Evolutionary conservation across 1,140 invertebrate genomes (phyloP), one percentile per base, ranked within the genome.

Genomic region (Antheraea mylitta): DNA sequence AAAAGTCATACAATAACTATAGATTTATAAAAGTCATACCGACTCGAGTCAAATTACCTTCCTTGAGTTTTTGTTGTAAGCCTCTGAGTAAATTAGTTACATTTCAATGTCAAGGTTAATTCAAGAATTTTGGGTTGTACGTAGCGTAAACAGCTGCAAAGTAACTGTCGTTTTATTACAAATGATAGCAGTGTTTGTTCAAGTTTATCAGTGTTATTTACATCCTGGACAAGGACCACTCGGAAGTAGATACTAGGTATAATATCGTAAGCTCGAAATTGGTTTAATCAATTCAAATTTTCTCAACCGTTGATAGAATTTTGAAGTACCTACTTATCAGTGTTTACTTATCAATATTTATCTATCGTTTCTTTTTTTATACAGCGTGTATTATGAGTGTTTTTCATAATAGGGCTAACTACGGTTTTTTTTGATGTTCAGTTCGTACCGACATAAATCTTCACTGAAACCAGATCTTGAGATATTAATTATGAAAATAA

Each of bases 41-140:
- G 67, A 58, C 61, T 62, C 74, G 76, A 80, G 68, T 80, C 73
- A 82, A 70, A 77, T 68, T 77, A 70, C 65, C 58, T 68, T 64
- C 48, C 58, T 69, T 19, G 36, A 63, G 69, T 81, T 81, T 81
- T 81, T 79, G 66, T 72, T 67, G 62, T 66, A 66, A 36, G 58
- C 59, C 58, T 64, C 69, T 45, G 67, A 58, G 69, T 48, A 70
- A 75, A 78, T 78, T 75, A 71, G 45, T 81, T 69, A 66, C 67
- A 67, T 71, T 68, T 74, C 75, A 78, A 72, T 76, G 76, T 76
- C 79, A 79, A 81, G 79, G 81, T 70, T 70, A 45, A 3, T 36
- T 68, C 7, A 36, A 45, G 58, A 61, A 30, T 61, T 53, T 53
- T 53, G 11, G 45, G 45, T 16, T 53, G 16, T 61, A 61, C 16